These are phyloP conservation scores for Potamarius usumacintae DNA, from an alignment of 2,113 vertebrate genomes.

Conservation along the genomic window DNA sequence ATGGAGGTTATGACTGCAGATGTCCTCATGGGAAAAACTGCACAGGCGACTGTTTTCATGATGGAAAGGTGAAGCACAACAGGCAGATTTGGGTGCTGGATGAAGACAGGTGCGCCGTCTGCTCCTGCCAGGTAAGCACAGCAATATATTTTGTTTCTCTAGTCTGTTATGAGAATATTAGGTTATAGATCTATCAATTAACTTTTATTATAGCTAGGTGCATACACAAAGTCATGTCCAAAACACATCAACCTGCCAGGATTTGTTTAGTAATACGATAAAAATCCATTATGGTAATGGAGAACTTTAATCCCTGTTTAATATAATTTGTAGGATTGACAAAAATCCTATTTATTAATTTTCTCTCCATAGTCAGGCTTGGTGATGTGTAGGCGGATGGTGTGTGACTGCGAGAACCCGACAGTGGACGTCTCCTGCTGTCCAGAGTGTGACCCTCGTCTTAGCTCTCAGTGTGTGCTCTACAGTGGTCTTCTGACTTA, in stretches of 20 bases:
- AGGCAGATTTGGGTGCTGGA: constrained; percentile 98
- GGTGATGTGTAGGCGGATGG: constrained; percentile 96
- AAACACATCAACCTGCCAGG: not conserved
- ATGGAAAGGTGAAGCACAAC: constrained; percentile 91
- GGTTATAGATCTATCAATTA: not conserved
- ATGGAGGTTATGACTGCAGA: constrained; percentile 96
- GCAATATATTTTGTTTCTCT: not conserved
- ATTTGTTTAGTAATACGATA: not conserved
- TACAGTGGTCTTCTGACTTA: constrained; percentile 89
- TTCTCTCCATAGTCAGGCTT: constrained; percentile 78
- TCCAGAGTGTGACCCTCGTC: constrained; percentile 92
- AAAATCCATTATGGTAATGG: not conserved
- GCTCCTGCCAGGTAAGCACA: constrained; percentile 88
- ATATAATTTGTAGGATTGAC: not conserved
- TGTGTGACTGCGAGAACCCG: constrained; percentile 97
- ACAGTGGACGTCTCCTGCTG: constrained; percentile 96
- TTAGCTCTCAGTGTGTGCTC: constrained; percentile 93
- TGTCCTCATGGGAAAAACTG: constrained; percentile 97
- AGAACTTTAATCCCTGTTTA: not conserved
- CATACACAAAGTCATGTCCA: not conserved
- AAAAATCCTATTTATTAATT: not conserved
- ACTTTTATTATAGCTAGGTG: not conserved
- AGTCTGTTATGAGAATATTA: not conserved
- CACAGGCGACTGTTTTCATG: constrained; percentile 93
- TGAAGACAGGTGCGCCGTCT: constrained; percentile 93